phyloP scores from a whole-genome alignment of 2,113 vertebrate genomes.

The Clupea harengus region DNA sequence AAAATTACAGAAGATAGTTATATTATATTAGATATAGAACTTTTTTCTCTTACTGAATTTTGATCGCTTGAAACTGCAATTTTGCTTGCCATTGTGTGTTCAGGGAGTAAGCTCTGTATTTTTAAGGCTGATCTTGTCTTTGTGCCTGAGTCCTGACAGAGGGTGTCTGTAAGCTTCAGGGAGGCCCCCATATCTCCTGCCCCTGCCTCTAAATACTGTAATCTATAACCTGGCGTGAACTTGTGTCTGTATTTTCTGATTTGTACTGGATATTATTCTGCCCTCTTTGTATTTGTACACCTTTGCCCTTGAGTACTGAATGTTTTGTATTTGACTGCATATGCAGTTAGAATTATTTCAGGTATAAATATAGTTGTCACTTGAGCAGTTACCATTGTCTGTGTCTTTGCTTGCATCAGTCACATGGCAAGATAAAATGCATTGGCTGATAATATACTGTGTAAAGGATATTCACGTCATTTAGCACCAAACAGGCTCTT shows the following conservation, averaged over 20 bases:
- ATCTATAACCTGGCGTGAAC: slow-evolving; percentile 15
- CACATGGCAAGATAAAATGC: not conserved
- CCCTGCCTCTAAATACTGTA: not conserved
- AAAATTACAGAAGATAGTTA: not conserved
- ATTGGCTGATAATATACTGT: not conserved
- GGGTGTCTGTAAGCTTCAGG: slow-evolving; percentile 46
- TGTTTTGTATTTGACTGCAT: slow-evolving; percentile 61
- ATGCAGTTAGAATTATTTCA: slow-evolving; percentile 50
- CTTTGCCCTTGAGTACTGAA: slow-evolving; percentile 46
- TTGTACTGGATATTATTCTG: slow-evolving; percentile 28
- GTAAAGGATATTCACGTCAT: not conserved
- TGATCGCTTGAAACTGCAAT: not conserved
- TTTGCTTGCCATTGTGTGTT: not conserved
- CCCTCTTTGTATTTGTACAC: slow-evolving; percentile 39
- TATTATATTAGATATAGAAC: not conserved
- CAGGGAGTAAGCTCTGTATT: slow-evolving; percentile 25
- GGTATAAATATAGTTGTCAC: slow-evolving; percentile 50
- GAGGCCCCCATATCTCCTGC: slow-evolving; percentile 41
- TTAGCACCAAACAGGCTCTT: not conserved
- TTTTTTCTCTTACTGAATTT: not conserved
- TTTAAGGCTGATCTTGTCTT: slow-evolving; percentile 49
- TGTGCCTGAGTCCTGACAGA: slow-evolving; percentile 57
- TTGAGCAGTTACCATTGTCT: slow-evolving; percentile 16
- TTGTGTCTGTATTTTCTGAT: slow-evolving; percentile 43
- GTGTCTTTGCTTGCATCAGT: not conserved